phyloP scores from a whole-genome alignment of 2,888 invertebrate species.

The Philonicus albiceps region DNA sequence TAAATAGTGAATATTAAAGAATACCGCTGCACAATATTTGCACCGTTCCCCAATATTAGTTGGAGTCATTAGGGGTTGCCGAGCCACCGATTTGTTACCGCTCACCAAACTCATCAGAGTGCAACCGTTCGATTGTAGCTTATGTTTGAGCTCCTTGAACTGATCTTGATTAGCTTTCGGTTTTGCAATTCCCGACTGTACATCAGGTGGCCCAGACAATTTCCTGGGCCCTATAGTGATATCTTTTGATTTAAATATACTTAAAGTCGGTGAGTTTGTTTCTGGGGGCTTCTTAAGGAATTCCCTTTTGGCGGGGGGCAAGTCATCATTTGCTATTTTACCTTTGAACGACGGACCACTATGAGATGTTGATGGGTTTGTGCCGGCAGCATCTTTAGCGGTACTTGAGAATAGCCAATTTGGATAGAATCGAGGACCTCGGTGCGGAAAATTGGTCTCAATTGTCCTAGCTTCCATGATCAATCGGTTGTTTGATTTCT shows the following conservation, averaged over 20 bases:
- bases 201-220: background rate
- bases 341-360: background rate
- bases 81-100: background rate
- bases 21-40: slow-evolving; percentile 36
- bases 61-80: background rate
- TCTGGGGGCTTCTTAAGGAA: background rate
- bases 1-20: slow-evolving; percentile 49
- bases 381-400: background rate
- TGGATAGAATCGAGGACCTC: background rate
- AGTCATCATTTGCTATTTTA: background rate
- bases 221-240: background rate
- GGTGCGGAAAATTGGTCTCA: slow-evolving; percentile 34
- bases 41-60: background rate
- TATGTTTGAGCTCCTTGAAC: slow-evolving; percentile 21
- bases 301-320: background rate
- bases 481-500: slow-evolving; percentile 43
- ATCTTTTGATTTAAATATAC: background rate
- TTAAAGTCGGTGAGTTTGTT: background rate
- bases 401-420: background rate
- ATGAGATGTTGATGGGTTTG: background rate
- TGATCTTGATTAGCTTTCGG: background rate
- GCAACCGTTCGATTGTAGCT: slow-evolving; percentile 52
- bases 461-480: slow-evolving; percentile 22
- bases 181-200: background rate
- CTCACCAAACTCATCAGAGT: slow-evolving; percentile 49